Evolutionary conservation across 37 sponge, comb jelly and placozoan species (phyloP).

Genomic region (Lycopodina hypogea): DNA sequence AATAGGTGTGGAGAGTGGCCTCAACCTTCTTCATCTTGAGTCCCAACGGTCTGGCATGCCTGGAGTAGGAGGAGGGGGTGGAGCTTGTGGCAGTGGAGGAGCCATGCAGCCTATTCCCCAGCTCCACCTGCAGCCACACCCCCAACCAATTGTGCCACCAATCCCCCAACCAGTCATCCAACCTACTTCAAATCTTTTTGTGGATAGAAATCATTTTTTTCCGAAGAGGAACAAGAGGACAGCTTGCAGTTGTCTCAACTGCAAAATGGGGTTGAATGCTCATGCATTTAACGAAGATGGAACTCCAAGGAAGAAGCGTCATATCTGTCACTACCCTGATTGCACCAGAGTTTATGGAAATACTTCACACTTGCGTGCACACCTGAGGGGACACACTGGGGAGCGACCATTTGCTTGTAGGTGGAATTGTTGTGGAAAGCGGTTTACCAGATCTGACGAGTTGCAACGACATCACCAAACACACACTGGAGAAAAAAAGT

Average conservation of each 20-base stretch:
- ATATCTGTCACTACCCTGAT: constrained; percentile 73
- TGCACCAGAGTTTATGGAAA: constrained; percentile 81
- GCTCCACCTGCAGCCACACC: too few species aligned
- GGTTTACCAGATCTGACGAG: constrained; percentile 83
- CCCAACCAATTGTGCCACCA: too few species aligned
- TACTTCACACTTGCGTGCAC: constrained; percentile 81
- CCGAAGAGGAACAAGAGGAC: constrained; percentile 42
- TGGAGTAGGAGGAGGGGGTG: not conserved
- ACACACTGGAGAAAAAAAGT: constrained; percentile 85
- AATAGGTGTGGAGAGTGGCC: not conserved
- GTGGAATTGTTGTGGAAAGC: constrained; percentile 82
- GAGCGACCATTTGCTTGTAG: constrained; percentile 78
- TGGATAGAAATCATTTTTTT: not conserved
- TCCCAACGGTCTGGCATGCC: not conserved
- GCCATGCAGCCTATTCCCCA: too few species aligned
- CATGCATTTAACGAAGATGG: constrained; percentile 56
- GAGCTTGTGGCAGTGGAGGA: not conserved
- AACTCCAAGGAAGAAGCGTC: constrained; percentile 67
- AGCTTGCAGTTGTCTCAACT: constrained; percentile 88
- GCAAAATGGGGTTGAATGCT: constrained; percentile 66
- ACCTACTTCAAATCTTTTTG: not conserved
- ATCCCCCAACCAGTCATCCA: too few species aligned
- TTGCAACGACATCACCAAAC: constrained; percentile 74
- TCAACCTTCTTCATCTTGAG: not conserved
- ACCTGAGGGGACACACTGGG: constrained; percentile 85